A percentile compares a stretch with the other conserved stretches of the same genome.
These are phyloP conservation scores for Coregonus suidteri DNA, from an alignment of 2,797 vertebrate genomes.

Conservation along the genomic window DNA sequence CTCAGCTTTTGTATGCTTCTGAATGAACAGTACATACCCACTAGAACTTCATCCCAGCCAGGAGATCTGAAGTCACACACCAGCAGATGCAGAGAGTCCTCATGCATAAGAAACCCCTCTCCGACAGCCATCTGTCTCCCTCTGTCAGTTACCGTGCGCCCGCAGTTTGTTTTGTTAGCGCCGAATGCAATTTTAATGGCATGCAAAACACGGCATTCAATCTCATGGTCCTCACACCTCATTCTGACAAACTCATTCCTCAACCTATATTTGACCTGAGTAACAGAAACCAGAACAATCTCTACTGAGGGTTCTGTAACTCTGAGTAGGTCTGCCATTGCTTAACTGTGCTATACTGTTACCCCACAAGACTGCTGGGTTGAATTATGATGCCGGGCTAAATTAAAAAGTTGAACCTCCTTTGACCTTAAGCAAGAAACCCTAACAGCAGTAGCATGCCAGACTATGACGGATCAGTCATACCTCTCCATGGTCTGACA, in stretches of 20 bases:
- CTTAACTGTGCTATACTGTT: conserved; percentile 50
- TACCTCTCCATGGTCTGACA: conserved; percentile 10
- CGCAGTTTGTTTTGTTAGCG: conserved; percentile 59
- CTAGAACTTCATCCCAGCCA: conserved; percentile 51
- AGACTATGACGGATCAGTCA: conserved; percentile 16
- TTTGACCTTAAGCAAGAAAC: conserved; percentile 28
- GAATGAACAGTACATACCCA: conserved; percentile 50
- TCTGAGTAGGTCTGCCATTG: conserved; percentile 45
- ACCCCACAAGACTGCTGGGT: conserved; percentile 42
- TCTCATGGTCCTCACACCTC: conserved; percentile 45
- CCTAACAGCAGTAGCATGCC: background rate
- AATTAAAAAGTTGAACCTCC: conserved; percentile 48
- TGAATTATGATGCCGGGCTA: conserved; percentile 53
- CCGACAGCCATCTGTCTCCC: conserved; percentile 70
- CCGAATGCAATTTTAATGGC: conserved; percentile 58
- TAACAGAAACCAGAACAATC: conserved; percentile 61
- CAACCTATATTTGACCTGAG: conserved; percentile 51
- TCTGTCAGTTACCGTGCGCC: conserved; percentile 56
- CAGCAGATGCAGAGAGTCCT: conserved; percentile 68
- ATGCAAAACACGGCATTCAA: conserved; percentile 51
- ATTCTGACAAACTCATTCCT: conserved; percentile 41
- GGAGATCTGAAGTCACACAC: conserved; percentile 50
- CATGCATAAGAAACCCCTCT: conserved; percentile 73
- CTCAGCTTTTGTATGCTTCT: conserved; percentile 49
- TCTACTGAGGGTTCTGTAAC: conserved; percentile 36